Conservation (phyloP, 2,797 vertebrate genomes). For the Psittacula echo region DNA sequence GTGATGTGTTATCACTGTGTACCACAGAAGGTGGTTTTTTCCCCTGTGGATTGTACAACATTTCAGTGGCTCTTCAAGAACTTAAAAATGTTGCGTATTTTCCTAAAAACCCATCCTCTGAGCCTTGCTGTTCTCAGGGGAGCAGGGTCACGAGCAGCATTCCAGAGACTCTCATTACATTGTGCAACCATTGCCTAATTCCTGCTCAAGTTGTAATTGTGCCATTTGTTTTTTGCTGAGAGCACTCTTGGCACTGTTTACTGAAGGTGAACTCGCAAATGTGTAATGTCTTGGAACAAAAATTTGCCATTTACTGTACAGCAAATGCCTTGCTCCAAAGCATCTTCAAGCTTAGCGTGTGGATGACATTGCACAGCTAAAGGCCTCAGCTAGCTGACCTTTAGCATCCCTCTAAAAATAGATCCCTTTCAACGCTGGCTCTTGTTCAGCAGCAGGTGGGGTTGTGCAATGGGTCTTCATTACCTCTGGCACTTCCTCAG, state of each 20-base stretch:
- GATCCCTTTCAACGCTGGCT: neutral
- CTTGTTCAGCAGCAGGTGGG: constrained; percentile 4
- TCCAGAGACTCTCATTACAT: neutral
- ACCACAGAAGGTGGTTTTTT: rapidly evolving
- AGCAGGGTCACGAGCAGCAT: neutral
- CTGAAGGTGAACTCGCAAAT: constrained; percentile 45
- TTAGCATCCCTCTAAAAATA: constrained; percentile 68
- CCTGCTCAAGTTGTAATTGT: neutral
- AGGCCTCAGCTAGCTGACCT: constrained; percentile 53
- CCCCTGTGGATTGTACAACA: rapidly evolving
- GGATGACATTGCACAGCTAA: constrained; percentile 3
- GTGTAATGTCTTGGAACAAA: neutral
- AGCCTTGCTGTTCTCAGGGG: neutral
- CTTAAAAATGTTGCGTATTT: neutral
- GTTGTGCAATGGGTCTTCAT: constrained; percentile 18
- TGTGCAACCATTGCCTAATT: neutral
- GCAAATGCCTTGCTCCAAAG: constrained; percentile 2
- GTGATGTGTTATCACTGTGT: neutral
- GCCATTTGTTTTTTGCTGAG: constrained; percentile 21
- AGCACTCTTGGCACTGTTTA: constrained; percentile 13
- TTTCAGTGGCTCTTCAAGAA: neutral
- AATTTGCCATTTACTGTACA: neutral
- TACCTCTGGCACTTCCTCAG: constrained; percentile 40
- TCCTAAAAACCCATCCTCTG: neutral
- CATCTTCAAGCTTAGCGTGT: neutral